Base-by-base conservation (phyloP, 2,888 invertebrate genomes). In the Bembecia ichneumoniformis region DNA sequence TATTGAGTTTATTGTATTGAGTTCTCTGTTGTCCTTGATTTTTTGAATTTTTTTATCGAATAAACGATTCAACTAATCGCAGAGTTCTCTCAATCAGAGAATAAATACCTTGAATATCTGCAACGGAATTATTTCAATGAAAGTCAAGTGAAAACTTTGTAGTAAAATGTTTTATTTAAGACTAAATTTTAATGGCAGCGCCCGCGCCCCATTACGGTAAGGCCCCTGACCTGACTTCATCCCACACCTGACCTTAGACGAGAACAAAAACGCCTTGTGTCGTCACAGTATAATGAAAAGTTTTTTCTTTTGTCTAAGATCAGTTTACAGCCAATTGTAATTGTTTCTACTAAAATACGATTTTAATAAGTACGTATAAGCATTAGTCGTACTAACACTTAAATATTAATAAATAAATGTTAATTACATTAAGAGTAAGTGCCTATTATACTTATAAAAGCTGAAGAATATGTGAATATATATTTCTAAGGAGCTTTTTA, bases 91-190 rank as follows among this genome's bases (percentile, higher is more conserved):
- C 5, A 28, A 28, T 28, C 4, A 17, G 4, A 17, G 28, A 2
- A 9, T 28, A 28, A 9, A 28, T 7, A 2, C 20, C 4, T 20
- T 2, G 28, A 28, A 9, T 28, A 28, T 2, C 28, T 28, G 28
- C 2, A 28, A 28, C 28, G 5, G 28, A 28, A 28, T 28, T 28
- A 28, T 35, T 10, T 40, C 62, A 82, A 74, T 77, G 56, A 82
- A 82, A 82, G 55, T 59, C 68, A 49, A 58, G 55, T 68, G n/a
- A 57, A 53, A 58, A 61, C 55, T 55, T 68, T 68, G 65, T 66
- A 63, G 59, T 63, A 69, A 58, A 83, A 61, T 90, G 90, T 59
- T 91, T 91, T 72, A 88, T 89, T 63, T 91, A 91, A 55, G 91
- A 93, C 74, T 92, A 91, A 68, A 28, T 28, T 28, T n/a, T 36